A percentile compares a stretch with the other conserved stretches of the same genome.
Conservation (phyloP, 2,113 vertebrate genomes). For the Globicephala melas region DNA sequence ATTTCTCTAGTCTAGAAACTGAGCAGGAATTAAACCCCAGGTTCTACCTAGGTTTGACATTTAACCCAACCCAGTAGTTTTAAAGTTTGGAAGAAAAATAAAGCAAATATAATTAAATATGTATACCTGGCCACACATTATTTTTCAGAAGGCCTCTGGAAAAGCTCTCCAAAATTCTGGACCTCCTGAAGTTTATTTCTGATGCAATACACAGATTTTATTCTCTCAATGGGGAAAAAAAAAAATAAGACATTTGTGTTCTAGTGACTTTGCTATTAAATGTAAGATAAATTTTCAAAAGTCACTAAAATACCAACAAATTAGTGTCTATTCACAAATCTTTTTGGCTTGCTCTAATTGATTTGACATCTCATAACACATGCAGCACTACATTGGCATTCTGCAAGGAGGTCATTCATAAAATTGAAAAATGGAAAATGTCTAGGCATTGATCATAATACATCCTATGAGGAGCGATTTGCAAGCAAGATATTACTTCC, state of each 20-base stretch:
- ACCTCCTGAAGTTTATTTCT: conserved; percentile 4
- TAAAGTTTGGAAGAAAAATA: background rate
- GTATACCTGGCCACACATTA: background rate
- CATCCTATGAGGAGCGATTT: background rate
- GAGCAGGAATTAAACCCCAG: background rate
- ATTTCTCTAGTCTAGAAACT: background rate
- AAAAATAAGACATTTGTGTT: background rate
- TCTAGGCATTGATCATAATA: background rate
- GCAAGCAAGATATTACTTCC: conserved; percentile 13
- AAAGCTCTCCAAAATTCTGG: background rate
- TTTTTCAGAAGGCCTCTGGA: background rate
- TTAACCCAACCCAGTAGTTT: background rate
- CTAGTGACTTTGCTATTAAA: background rate
- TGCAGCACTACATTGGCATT: background rate
- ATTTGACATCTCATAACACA: background rate
- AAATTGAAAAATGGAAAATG: conserved; percentile 45
- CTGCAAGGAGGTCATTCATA: conserved; percentile 36
- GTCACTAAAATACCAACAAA: background rate
- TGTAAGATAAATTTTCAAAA: conserved; percentile 40
- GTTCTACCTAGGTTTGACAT: background rate
- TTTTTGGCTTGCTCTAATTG: conserved; percentile 30
- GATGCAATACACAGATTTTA: background rate
- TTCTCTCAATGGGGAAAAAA: background rate
- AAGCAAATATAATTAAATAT: background rate
- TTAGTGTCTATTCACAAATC: conserved; percentile 13